Conservation (phyloP, 2,797 vertebrate species). For the Avahi laniger region DNA sequence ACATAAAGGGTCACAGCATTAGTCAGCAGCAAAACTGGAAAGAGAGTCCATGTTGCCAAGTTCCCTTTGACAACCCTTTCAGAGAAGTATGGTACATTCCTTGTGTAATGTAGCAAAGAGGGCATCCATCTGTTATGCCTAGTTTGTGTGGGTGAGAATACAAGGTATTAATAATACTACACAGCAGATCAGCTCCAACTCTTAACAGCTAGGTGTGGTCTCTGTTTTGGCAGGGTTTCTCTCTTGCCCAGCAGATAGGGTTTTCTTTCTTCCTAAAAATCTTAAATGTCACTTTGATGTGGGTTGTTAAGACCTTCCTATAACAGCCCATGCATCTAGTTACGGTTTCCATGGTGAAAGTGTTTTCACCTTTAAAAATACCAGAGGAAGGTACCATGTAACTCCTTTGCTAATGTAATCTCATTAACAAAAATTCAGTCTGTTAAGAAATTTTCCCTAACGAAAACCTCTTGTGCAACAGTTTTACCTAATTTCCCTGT, state of each 20-base stretch:
- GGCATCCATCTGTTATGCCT: not conserved
- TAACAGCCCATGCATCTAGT: not conserved
- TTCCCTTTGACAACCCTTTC: not conserved
- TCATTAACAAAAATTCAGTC: not conserved
- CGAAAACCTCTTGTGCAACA: not conserved
- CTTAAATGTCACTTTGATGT: not conserved
- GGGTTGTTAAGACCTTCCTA: not conserved
- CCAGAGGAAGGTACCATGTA: not conserved
- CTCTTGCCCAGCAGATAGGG: not conserved
- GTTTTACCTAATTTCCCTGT: not conserved
- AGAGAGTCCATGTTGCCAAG: not conserved
- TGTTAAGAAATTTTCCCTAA: not conserved
- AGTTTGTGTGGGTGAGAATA: not conserved
- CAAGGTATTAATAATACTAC: not conserved
- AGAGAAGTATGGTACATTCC: not conserved
- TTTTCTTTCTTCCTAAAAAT: not conserved
- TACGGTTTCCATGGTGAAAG: not conserved
- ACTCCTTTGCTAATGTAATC: not conserved
- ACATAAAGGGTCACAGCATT: not conserved
- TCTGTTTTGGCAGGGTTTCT: not conserved
- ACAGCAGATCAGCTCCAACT: not conserved
- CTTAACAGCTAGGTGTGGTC: not conserved
- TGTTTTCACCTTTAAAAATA: conserved; percentile 16
- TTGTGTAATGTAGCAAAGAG: not conserved
- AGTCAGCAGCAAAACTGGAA: not conserved